phyloP scores from a whole-genome alignment of 23 tunicate species.

The Oikopleura vanhoeffeni region DNA sequence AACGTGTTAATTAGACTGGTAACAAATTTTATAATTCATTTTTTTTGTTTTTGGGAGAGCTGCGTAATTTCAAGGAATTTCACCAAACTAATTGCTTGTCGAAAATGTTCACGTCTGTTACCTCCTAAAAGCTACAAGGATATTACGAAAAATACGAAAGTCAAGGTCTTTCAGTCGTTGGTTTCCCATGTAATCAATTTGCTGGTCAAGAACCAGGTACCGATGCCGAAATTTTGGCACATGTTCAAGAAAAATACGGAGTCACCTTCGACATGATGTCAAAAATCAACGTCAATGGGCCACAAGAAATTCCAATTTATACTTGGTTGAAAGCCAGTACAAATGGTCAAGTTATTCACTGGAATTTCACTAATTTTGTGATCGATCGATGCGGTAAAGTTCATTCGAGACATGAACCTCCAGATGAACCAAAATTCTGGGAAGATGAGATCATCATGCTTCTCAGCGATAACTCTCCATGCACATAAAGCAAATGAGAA shows the following conservation, averaged over 20 bases:
- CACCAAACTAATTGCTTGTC: neutral
- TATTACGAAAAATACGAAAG: neutral
- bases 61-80: neutral
- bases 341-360: neutral
- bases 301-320: neutral
- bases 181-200: slow-evolving; percentile 7
- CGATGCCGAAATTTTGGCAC: neutral
- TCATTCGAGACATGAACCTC: neutral
- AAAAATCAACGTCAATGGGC: slow-evolving; percentile 8
- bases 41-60: neutral
- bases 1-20: too few relatives aligned
- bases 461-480: neutral
- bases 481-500: neutral
- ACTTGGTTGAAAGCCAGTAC: neutral
- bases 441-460: neutral
- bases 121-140: neutral
- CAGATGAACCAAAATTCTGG: neutral
- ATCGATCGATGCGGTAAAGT: slow-evolving; percentile 4
- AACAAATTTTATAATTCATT: too few relatives aligned
- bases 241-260: slow-evolving; percentile 7
- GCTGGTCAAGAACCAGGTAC: neutral
- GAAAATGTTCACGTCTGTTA: neutral
- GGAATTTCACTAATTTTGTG: neutral
- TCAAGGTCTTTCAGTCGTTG: neutral
- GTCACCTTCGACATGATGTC: slow-evolving; percentile 7